Conservation (phyloP, 2,113 vertebrate genomes). For the Podarcis cretensis region DNA sequence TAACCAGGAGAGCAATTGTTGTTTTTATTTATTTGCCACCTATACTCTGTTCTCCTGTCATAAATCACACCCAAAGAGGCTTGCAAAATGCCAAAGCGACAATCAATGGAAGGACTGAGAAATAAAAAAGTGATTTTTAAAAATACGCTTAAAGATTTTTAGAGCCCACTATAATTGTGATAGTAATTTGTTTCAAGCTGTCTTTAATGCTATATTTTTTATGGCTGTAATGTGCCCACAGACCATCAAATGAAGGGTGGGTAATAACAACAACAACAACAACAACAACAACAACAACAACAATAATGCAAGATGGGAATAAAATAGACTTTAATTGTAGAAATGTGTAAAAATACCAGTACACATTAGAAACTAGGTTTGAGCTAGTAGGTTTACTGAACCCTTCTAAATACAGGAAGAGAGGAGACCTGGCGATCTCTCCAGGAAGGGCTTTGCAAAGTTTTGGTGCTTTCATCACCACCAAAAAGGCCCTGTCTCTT, state of each 20-base stretch:
- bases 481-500: not conserved
- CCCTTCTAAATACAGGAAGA: not conserved
- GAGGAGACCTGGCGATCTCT: not conserved
- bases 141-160: too few relatives aligned
- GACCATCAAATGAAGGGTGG: too few relatives aligned
- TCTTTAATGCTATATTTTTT: too few relatives aligned
- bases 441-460: not conserved
- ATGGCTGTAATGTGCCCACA: too few relatives aligned
- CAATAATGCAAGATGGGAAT: not conserved
- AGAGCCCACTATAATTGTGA: too few relatives aligned
- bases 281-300: not conserved
- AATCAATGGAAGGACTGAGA: not conserved
- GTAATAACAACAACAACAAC: not conserved
- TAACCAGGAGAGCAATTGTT: constrained; percentile 20
- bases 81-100: not conserved
- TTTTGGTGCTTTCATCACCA: not conserved
- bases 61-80: not conserved
- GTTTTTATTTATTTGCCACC: not conserved
- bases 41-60: not conserved
- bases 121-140: not conserved
- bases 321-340: not conserved
- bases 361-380: not conserved
- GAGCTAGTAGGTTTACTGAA: not conserved
- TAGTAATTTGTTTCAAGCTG: too few relatives aligned
- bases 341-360: not conserved